These are phyloP conservation scores for Trachelipus rathkii DNA, from an alignment of 1,140 invertebrate genomes.

Conservation along the genomic window DNA sequence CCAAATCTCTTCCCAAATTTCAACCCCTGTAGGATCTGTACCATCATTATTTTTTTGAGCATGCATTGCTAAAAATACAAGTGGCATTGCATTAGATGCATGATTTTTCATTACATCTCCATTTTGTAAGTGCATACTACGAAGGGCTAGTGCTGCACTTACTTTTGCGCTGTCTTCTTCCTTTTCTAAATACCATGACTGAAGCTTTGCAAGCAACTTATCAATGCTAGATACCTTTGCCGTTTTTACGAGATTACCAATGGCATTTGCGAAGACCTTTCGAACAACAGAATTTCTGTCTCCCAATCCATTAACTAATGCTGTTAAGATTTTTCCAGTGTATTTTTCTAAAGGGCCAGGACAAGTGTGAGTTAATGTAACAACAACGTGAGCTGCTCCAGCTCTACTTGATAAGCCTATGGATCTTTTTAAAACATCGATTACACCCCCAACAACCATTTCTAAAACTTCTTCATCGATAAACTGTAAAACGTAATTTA, in stretches of 20 bases:
- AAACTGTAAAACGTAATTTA: conserved; percentile 77
- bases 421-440: conserved; percentile 75
- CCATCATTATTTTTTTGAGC: conserved; percentile 62
- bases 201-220: conserved; percentile 75
- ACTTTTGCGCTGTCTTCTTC: conserved; percentile 68
- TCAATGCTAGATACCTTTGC: conserved; percentile 83
- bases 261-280: conserved; percentile 73
- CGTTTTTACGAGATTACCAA: conserved; percentile 77
- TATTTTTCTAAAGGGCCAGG: conserved; percentile 61
- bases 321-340: conserved; percentile 70
- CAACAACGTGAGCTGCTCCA: conserved; percentile 76
- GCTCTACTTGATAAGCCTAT: conserved; percentile 78
- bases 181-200: conserved; percentile 71
- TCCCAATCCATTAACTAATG: conserved; percentile 69
- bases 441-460: conserved; percentile 71
- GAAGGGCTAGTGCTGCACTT: conserved; percentile 71
- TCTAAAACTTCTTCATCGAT: conserved; percentile 69
- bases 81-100: conserved; percentile 69
- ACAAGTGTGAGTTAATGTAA: conserved; percentile 63
- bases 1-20: conserved; percentile 80
- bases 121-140: conserved; percentile 75
- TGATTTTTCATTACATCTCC: conserved; percentile 77
- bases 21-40: conserved; percentile 42
- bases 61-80: conserved; percentile 86
- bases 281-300: conserved; percentile 77